phyloP scores from a whole-genome alignment of 2,888 invertebrate species.

The Cephus pulcher region DNA sequence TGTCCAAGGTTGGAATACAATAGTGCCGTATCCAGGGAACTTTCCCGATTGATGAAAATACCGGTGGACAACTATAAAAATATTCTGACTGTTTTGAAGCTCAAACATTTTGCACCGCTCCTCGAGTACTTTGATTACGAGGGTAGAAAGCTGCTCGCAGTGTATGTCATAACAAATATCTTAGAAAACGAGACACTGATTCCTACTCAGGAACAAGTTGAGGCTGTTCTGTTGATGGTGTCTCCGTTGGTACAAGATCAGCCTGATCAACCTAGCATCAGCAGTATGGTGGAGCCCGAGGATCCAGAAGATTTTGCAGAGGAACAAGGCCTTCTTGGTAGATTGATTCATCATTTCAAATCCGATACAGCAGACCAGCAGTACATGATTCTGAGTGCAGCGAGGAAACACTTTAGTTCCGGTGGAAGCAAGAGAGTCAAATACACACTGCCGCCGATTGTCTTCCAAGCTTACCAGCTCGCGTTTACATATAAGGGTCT shows the following conservation, averaged over 20 bases:
- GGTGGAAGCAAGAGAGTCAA: constrained; percentile 91
- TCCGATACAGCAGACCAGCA: constrained; percentile 87
- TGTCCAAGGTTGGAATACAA: constrained; percentile 77
- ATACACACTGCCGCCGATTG: constrained; percentile 92
- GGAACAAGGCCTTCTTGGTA: constrained; percentile 92
- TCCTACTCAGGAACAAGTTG: constrained; percentile 89
- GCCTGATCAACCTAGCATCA: constrained; percentile 75
- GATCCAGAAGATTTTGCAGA: constrained; percentile 97
- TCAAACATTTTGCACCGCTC: constrained; percentile 89
- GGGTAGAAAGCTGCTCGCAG: constrained; percentile 86
- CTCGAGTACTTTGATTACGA: constrained; percentile 89
- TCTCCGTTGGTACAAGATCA: constrained; percentile 90
- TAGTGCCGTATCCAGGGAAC: constrained; percentile 89
- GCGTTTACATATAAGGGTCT: constrained; percentile 85
- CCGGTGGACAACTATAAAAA: constrained; percentile 96
- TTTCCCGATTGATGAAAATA: constrained; percentile 92
- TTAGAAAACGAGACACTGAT: constrained; percentile 90
- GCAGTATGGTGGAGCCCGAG: constrained; percentile 59
- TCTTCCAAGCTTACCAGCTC: constrained; percentile 93
- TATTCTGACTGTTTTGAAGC: constrained; percentile 85
- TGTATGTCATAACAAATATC: constrained; percentile 90
- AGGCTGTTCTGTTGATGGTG: constrained; percentile 82
- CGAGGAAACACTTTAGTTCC: constrained; percentile 89
- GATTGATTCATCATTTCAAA: constrained; percentile 85
- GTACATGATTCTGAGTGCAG: constrained; percentile 89